These are phyloP conservation scores for Drosophila testacea DNA, from an alignment of 2,888 invertebrate genomes.

Conservation along the genomic window DNA sequence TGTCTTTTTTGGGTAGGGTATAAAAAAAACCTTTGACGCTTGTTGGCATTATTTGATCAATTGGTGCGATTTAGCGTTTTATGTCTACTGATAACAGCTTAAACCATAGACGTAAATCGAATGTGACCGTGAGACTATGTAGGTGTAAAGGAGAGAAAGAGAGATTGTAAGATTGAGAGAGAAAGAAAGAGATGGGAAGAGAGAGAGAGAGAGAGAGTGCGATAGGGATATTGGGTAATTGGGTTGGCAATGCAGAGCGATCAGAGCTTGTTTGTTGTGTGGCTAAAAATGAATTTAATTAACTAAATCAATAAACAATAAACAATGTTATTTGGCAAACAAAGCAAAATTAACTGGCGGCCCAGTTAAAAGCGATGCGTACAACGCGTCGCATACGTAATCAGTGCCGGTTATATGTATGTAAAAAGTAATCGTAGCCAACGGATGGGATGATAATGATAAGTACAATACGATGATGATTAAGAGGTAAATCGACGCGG, in stretches of 20 bases:
- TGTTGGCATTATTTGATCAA: slow-evolving; percentile 52
- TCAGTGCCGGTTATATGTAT: slow-evolving; percentile 37
- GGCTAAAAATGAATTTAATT: slow-evolving; percentile 63
- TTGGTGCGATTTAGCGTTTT: slow-evolving; percentile 54
- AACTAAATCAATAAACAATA: slow-evolving; percentile 68
- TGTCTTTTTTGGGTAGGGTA: not conserved
- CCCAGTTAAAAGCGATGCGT: slow-evolving; percentile 53
- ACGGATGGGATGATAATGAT: slow-evolving; percentile 49
- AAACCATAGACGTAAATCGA: slow-evolving; percentile 9
- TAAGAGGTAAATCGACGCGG: slow-evolving; percentile 41
- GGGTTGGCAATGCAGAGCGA: slow-evolving; percentile 42
- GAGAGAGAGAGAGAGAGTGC: not conserved
- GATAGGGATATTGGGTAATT: slow-evolving; percentile 49
- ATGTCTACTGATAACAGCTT: slow-evolving; percentile 43
- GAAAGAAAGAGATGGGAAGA: not conserved
- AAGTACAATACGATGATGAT: slow-evolving; percentile 36
- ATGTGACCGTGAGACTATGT: not conserved
- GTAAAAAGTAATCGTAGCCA: slow-evolving; percentile 41
- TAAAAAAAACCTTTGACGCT: slow-evolving; percentile 14
- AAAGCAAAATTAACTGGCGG: slow-evolving; percentile 39
- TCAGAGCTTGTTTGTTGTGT: slow-evolving; percentile 32
- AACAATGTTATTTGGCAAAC: slow-evolving; percentile 40
- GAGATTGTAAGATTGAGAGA: not conserved
- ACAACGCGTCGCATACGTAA: slow-evolving; percentile 60
- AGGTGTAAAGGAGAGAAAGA: not conserved